phyloP scores from a whole-genome alignment of 2,113 vertebrate species.

The Poeciliopsis occidentalis region DNA sequence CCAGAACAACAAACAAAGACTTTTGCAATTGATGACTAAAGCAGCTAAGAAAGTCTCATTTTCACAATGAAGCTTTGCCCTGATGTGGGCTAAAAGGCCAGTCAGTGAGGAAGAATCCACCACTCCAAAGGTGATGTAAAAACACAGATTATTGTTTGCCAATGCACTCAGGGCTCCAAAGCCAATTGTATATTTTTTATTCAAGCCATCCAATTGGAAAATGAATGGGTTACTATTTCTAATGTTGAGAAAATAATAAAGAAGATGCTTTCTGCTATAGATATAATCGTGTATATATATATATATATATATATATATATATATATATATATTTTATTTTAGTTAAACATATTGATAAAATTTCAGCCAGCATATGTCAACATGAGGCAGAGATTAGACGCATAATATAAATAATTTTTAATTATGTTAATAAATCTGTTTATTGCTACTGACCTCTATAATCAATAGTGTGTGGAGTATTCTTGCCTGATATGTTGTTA shows the following conservation, averaged over 20 bases:
- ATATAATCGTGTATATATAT: neutral
- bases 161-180: too few relatives aligned
- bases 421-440: constrained; percentile 8
- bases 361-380: neutral
- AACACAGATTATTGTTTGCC: too few relatives aligned
- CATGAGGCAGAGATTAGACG: neutral
- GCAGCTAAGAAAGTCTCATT: neutral
- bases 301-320: too few relatives aligned
- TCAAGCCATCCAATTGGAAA: too few relatives aligned
- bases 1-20: neutral
- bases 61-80: too few relatives aligned
- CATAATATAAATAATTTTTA: neutral
- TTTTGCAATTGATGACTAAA: neutral
- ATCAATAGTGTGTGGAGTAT: constrained; percentile 3
- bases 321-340: neutral
- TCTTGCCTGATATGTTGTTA: neutral
- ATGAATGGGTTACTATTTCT: too few relatives aligned
- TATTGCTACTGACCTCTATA: neutral
- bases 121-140: neutral
- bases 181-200: too few relatives aligned
- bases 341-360: constrained; percentile 26
- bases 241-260: too few relatives aligned
- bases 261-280: neutral
- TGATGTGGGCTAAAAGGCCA: too few relatives aligned
- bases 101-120: neutral